Evolutionary conservation across 2,888 invertebrate genomes (phyloP).

Genomic region (Drosophila incognita): DNA sequence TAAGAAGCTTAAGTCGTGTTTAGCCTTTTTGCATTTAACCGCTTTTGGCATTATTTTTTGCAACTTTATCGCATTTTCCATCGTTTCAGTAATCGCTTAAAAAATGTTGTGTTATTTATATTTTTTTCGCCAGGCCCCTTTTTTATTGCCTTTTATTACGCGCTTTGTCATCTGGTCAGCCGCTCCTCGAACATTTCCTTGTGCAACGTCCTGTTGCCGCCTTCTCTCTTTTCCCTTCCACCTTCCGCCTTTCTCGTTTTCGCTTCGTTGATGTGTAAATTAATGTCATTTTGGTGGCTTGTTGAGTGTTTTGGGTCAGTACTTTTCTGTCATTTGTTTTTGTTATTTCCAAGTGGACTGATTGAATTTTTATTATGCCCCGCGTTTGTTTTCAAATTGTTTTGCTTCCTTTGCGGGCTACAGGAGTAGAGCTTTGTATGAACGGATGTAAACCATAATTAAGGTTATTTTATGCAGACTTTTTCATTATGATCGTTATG

Average conservation of each 20-base stretch:
- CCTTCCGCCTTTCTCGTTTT: slow-evolving; percentile 19
- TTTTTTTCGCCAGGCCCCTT: slow-evolving; percentile 14
- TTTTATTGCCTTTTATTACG: slow-evolving; percentile 64
- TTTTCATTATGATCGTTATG: slow-evolving; percentile 56
- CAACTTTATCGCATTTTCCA: slow-evolving; percentile 25
- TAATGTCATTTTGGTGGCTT: slow-evolving; percentile 75
- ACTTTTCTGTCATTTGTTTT: slow-evolving; percentile 50
- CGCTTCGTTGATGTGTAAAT: slow-evolving; percentile 79
- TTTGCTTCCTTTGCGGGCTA: slow-evolving; percentile 53
- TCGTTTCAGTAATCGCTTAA: slow-evolving; percentile 47
- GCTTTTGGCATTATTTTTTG: slow-evolving; percentile 13
- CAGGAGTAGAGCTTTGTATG: background rate
- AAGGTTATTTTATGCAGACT: slow-evolving; percentile 77
- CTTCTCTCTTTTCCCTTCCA: background rate
- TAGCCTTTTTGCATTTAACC: slow-evolving; percentile 3
- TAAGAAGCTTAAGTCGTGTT: background rate
- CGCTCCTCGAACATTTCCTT: slow-evolving; percentile 50
- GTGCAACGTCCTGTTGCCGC: slow-evolving; percentile 54
- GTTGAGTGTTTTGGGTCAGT: slow-evolving; percentile 69
- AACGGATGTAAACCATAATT: slow-evolving; percentile 71
- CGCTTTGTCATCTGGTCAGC: slow-evolving; percentile 66
- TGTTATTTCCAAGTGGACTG: slow-evolving; percentile 48
- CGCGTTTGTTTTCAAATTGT: slow-evolving; percentile 48
- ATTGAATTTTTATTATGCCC: slow-evolving; percentile 78
- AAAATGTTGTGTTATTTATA: slow-evolving; percentile 37